phyloP scores from a whole-genome alignment of 2,888 invertebrate species.

The Carpatolechia fugitivella region DNA sequence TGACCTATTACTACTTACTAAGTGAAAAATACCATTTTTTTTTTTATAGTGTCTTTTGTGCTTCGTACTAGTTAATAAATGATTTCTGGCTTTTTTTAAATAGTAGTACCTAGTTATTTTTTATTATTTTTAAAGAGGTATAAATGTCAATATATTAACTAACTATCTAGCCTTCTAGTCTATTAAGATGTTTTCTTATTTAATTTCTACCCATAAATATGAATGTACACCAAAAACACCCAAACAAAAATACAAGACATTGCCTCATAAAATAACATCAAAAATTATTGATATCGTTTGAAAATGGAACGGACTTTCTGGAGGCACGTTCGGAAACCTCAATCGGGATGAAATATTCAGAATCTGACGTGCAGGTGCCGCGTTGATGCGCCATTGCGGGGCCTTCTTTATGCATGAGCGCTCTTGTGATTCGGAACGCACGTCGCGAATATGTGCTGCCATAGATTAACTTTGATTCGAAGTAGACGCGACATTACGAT shows the following conservation, averaged over 20 bases:
- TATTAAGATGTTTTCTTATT: too few relatives aligned
- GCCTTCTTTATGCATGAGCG: conserved; percentile 73
- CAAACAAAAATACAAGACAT: background rate
- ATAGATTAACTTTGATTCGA: conserved; percentile 32
- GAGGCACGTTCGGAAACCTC: conserved; percentile 36
- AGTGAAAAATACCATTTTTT: too few relatives aligned
- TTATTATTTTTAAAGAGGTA: too few relatives aligned
- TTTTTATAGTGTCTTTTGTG: too few relatives aligned
- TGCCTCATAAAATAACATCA: conserved; percentile 8
- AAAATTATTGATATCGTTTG: conserved; percentile 12
- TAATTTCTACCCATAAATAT: too few relatives aligned
- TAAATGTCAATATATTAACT: too few relatives aligned
- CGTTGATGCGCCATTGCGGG: conserved; percentile 45
- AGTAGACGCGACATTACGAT: conserved; percentile 10
- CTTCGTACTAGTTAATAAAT: too few relatives aligned
- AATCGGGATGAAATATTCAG: conserved; percentile 62
- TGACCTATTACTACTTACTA: too few relatives aligned
- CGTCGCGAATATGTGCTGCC: conserved; percentile 49
- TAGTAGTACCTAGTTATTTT: too few relatives aligned
- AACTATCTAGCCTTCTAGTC: too few relatives aligned
- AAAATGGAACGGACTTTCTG: conserved; percentile 7
- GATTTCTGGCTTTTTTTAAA: too few relatives aligned
- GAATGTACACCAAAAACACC: too few relatives aligned
- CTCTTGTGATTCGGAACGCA: conserved; percentile 67
- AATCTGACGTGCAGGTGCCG: conserved; percentile 63